Conservation (phyloP, 2,797 vertebrate genomes). For the Neosilurus hyrtlii region DNA sequence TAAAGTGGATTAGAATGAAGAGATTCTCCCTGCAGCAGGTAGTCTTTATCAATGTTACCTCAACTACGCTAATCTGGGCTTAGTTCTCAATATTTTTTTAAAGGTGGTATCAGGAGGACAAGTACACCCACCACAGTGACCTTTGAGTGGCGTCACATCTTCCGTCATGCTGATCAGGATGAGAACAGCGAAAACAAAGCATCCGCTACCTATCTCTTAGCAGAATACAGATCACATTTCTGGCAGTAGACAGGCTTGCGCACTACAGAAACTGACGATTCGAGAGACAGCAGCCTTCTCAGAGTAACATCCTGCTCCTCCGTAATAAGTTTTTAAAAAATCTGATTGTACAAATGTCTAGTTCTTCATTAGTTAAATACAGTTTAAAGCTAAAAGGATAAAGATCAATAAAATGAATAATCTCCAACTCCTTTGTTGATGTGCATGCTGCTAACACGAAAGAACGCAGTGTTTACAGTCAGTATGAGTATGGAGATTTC, state of each 20-base stretch:
- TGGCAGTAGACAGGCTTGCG: not conserved
- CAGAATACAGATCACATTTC: not conserved
- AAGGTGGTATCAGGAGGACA: not conserved
- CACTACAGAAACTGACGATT: not conserved
- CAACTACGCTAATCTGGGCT: not conserved
- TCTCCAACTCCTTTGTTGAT: not conserved
- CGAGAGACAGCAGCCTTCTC: not conserved
- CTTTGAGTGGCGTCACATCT: not conserved
- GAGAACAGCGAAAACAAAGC: not conserved
- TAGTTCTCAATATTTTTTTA: not conserved
- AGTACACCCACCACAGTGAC: not conserved
- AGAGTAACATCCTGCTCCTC: not conserved
- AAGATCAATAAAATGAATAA: slow-evolving; percentile 4
- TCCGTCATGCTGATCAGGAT: not conserved
- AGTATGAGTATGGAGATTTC: not conserved
- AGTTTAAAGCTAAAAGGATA: slow-evolving; percentile 1
- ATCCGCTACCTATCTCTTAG: not conserved
- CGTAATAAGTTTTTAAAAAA: not conserved
- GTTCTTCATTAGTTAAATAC: not conserved
- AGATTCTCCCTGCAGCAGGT: not conserved
- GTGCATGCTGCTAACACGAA: not conserved
- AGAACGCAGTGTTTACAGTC: not conserved
- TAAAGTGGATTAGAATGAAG: not conserved
- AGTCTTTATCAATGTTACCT: not conserved
- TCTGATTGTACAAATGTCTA: not conserved